A percentile compares a stretch with the other conserved stretches of the same genome.
These are phyloP conservation scores for Drosophila trapezifrons DNA, from an alignment of 1,140 invertebrate genomes.

Conservation along the genomic window DNA sequence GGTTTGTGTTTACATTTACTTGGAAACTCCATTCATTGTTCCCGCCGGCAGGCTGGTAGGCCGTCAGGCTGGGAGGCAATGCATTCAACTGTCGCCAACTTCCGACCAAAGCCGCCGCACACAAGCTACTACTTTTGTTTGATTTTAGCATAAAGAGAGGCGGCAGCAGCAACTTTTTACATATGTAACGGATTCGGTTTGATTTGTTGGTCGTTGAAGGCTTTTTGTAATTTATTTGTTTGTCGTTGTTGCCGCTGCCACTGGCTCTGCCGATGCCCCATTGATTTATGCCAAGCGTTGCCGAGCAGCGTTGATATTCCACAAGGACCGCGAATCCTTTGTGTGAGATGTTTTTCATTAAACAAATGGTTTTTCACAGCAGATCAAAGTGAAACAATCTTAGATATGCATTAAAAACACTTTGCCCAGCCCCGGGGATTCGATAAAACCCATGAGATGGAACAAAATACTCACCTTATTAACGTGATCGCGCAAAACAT, in stretches of 20 bases:
- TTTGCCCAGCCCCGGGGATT: conserved; percentile 6
- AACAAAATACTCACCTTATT: conserved; percentile 87
- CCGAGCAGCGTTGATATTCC: conserved; percentile 28
- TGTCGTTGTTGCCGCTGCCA: conserved; percentile 51
- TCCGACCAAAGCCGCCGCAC: conserved; percentile 46
- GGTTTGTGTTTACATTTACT: conserved; percentile 35
- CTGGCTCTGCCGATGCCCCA: too few relatives aligned
- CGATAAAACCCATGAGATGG: conserved; percentile 2
- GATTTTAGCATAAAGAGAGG: conserved; percentile 64
- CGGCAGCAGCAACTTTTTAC: conserved; percentile 56
- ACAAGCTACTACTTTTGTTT: conserved; percentile 53
- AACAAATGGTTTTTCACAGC: conserved; percentile 57
- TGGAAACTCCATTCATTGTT: conserved; percentile 47
- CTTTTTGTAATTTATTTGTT: conserved; percentile 75
- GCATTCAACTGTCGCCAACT: conserved; percentile 65
- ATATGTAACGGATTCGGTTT: conserved; percentile 69
- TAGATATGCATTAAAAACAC: conserved; percentile 67
- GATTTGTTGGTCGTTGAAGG: conserved; percentile 53
- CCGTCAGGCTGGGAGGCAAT: conserved; percentile 28
- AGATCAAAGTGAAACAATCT: conserved; percentile 22
- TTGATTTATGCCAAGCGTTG: conserved; percentile 66
- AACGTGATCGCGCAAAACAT: conserved; percentile 90
- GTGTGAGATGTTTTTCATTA: conserved; percentile 54
- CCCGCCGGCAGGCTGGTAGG: neutral
- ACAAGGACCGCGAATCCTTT: conserved; percentile 38